phyloP scores from a whole-genome alignment of 2,888 invertebrate species.

The Pristionchus exspectatus region DNA sequence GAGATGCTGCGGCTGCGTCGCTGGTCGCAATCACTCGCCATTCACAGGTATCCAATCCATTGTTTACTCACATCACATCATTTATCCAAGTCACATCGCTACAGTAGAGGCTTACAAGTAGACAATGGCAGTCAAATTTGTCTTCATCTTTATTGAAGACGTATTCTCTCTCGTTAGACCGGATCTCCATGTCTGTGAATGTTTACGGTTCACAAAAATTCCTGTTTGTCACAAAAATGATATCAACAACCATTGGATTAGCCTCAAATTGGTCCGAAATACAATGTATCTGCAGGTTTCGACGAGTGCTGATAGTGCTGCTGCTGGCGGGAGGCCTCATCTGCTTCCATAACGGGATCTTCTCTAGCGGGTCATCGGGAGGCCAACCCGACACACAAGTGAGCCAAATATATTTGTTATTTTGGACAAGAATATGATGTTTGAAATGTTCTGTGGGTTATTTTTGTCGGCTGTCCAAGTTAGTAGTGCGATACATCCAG shows the following conservation, averaged over 20 bases:
- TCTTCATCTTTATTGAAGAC: too few species aligned
- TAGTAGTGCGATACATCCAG: too few species aligned
- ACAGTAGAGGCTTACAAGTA: too few species aligned
- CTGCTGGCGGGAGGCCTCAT: constrained; percentile 3
- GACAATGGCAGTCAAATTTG: too few species aligned
- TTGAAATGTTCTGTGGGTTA: neutral
- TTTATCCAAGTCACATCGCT: too few species aligned
- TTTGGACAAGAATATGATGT: neutral
- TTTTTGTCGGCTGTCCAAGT: too few species aligned
- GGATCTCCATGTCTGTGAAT: too few species aligned
- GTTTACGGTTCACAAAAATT: too few species aligned
- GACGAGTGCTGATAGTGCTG: constrained; percentile 21
- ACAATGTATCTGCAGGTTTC: neutral
- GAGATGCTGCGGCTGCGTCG: constrained; percentile 33
- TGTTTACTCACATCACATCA: neutral
- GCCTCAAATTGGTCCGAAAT: neutral
- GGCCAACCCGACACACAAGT: neutral
- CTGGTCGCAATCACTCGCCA: neutral
- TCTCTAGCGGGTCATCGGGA: neutral
- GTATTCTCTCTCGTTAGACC: too few species aligned
- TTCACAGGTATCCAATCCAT: constrained; percentile 2
- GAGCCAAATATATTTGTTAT: neutral
- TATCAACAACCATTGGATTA: neutral
- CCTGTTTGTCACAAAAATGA: too few species aligned
- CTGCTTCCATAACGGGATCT: constrained; percentile 35